Percentiles rank a stretch among this genome's conserved stretches.
These are phyloP conservation scores for Mythimna albipuncta DNA, from an alignment of 2,888 invertebrate genomes.

Conservation along the genomic window DNA sequence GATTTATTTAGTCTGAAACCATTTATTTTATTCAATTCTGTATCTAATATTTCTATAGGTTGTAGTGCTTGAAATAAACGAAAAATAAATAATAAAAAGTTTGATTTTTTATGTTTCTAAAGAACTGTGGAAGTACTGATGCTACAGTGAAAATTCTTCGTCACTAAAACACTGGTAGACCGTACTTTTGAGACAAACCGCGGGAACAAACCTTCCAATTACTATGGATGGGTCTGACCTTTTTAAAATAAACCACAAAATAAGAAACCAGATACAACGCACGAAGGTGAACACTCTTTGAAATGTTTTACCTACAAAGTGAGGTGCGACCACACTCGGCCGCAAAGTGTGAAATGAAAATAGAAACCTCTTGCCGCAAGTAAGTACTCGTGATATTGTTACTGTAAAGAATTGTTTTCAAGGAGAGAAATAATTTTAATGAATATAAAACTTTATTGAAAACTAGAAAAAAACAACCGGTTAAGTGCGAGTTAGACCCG, in stretches of 20 bases:
- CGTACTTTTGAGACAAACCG: neutral
- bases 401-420: neutral
- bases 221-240: neutral
- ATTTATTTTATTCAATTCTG: too few relatives aligned
- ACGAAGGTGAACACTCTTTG: constrained; percentile 19
- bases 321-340: constrained; percentile 1
- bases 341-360: constrained; percentile 16
- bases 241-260: constrained; percentile 16
- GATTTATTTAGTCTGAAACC: too few relatives aligned
- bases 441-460: neutral
- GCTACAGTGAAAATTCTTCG: too few relatives aligned
- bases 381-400: neutral
- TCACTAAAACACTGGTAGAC: neutral
- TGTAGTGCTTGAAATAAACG: too few relatives aligned
- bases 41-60: too few relatives aligned
- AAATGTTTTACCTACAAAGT: constrained; percentile 23
- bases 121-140: neutral
- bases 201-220: neutral
- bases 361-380: neutral
- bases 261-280: constrained; percentile 14
- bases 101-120: too few relatives aligned
- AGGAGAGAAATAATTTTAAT: neutral
- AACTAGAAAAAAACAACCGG: too few relatives aligned
- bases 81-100: too few relatives aligned
- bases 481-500: too few relatives aligned